Evolutionary conservation across 2,888 invertebrate genomes (phyloP), one percentile per base, ranked within the genome.

Genomic region (Agrypnus murinus): DNA sequence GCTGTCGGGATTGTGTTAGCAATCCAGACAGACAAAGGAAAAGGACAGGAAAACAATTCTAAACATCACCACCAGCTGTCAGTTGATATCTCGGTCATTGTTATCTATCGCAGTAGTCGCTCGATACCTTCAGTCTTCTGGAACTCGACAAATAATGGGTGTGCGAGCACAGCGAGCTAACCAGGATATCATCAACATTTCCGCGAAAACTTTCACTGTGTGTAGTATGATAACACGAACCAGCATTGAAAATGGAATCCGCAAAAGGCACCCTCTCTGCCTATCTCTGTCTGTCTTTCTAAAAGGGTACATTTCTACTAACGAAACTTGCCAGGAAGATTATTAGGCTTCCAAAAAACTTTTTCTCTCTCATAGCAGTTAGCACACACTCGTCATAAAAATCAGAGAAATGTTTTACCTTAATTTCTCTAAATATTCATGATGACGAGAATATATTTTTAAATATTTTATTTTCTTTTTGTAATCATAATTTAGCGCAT

Each of bases 11-110:
- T 69, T 69, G 62, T 57, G 63, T 69, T 64, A 58, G 40, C 64
- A 58, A 64, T 48, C 63, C 32, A 10, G 14, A 25, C 40, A 57
- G 57, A 69, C 48, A 48, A 48, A 65, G 43, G 25, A 34, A 48
- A 38, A 65, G 53, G 50, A 43, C 43, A 31, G 55, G 55, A 60
- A 55, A 58, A 58, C 58, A 62, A 64, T 64, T 66, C 66, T 38
- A 46, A 59, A 63, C 68, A 68, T 68, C 68, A 63, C 63, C 68
- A 46, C 63, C 68, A 57, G 62, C 55, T 68, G 63, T 68, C 68
- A 68, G 57, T 38, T 62, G 48, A 53, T 43, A 60, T 67, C 57
- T 65, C 60, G 60, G 67, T 68, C 68, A 63, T 68, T 68, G 63
- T 68, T 63, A 57, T 68, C 57, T 63, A 46, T 68, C 38, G 45